phyloP scores from a whole-genome alignment of 2,888 invertebrate genomes.

The Conops quadrifasciatus region DNA sequence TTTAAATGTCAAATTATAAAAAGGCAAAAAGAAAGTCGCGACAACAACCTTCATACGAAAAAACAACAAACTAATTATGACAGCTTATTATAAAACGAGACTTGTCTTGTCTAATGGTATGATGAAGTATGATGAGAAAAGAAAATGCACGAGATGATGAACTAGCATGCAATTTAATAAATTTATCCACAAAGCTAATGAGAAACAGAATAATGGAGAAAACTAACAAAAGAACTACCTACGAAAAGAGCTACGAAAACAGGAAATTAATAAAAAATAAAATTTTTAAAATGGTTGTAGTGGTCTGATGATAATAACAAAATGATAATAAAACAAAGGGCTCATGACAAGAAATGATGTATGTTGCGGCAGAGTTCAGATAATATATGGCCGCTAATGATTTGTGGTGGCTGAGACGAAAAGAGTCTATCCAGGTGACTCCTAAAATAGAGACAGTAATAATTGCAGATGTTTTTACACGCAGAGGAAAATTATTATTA shows the following conservation, averaged over 20 bases:
- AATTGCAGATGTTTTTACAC: background rate
- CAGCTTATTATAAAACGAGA: constrained; percentile 25
- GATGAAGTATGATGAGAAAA: background rate
- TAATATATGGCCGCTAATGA: background rate
- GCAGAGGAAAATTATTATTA: too few relatives aligned
- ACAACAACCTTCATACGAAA: constrained; percentile 8
- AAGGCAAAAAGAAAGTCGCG: background rate
- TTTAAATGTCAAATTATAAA: background rate
- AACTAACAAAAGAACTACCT: background rate
- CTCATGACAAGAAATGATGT: constrained; percentile 7
- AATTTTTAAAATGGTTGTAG: background rate
- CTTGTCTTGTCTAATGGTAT: constrained; percentile 11
- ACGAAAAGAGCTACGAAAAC: background rate
- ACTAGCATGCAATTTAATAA: background rate
- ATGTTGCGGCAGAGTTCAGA: background rate
- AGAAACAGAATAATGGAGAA: background rate
- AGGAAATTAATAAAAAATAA: background rate
- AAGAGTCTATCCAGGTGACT: too few relatives aligned
- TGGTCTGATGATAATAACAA: background rate
- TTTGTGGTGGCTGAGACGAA: background rate
- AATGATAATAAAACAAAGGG: constrained; percentile 1
- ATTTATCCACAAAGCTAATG: background rate
- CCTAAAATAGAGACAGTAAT: background rate
- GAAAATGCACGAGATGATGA: background rate
- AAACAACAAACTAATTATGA: constrained; percentile 33